These are phyloP conservation scores for Anableps anableps DNA, from an alignment of 2,797 vertebrate genomes.

Conservation along the genomic window DNA sequence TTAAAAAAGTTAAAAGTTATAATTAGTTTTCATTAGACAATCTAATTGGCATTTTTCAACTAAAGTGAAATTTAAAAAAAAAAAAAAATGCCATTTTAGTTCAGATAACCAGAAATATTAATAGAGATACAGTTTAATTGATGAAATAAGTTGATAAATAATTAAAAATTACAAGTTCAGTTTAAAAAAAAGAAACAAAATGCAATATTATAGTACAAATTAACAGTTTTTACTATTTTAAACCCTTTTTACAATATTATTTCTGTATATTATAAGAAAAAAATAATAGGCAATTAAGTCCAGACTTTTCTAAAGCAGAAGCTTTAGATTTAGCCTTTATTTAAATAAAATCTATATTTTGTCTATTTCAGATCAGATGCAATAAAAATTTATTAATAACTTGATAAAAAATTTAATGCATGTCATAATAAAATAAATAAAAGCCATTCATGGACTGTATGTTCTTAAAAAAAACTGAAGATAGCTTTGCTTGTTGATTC, in stretches of 20 bases:
- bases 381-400: not conserved
- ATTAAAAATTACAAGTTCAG: not conserved
- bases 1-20: not conserved
- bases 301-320: not conserved
- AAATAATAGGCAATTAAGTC: not conserved
- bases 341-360: not conserved
- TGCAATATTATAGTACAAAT: not conserved
- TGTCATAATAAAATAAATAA: too few relatives aligned
- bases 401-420: too few relatives aligned
- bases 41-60: not conserved
- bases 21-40: not conserved
- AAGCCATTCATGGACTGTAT: too few relatives aligned
- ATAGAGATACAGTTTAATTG: not conserved
- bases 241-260: not conserved
- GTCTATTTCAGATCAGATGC: not conserved
- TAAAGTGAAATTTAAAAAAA: not conserved
- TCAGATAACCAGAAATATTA: not conserved
- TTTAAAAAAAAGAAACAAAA: not conserved
- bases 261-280: not conserved
- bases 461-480: not conserved
- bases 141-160: not conserved
- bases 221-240: not conserved
- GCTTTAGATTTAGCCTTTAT: not conserved
- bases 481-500: not conserved
- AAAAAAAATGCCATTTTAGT: not conserved